Evolutionary conservation across 1,140 invertebrate species (phyloP).

Genomic region (Goniozus legneri): DNA sequence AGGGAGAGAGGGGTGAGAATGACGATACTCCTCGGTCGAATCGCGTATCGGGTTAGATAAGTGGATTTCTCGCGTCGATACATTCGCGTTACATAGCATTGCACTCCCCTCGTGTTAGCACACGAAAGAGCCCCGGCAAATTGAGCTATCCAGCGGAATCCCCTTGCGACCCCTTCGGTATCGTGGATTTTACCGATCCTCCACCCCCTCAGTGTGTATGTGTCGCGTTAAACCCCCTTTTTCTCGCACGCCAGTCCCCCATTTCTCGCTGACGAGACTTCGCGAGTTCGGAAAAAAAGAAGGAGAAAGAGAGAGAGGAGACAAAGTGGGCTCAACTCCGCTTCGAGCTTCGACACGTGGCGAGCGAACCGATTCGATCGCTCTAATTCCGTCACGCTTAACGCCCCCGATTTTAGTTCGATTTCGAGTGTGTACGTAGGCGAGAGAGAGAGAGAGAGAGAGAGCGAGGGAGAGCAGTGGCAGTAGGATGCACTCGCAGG

Average conservation of each 20-base stretch:
- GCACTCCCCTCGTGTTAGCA: constrained; percentile 42
- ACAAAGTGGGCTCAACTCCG: constrained; percentile 5
- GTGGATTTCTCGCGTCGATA: constrained; percentile 47
- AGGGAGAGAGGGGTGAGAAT: no score
- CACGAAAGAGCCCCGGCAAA: constrained; percentile 34
- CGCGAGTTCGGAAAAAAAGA: background rate
- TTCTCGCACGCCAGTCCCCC: no score
- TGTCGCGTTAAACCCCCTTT: no score
- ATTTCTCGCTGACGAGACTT: no score
- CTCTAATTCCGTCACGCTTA: no score
- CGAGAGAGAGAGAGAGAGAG: no score
- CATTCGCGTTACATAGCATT: constrained; percentile 43
- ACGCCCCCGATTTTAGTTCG: no score
- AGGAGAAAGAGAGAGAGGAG: background rate
- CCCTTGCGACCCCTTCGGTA: constrained; percentile 5
- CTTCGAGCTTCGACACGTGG: no score
- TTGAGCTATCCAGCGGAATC: constrained; percentile 33
- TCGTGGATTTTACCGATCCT: constrained; percentile 3
- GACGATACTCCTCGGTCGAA: constrained; percentile 13
- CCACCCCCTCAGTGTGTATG: background rate
- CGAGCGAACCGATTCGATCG: no score
- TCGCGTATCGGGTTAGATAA: constrained; percentile 35
- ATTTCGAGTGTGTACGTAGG: no score
- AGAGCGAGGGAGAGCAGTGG: no score
- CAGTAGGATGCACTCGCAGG: no score